Base-by-base conservation (phyloP, 2,113 vertebrate genomes). In the Myiopsitta monachus region DNA sequence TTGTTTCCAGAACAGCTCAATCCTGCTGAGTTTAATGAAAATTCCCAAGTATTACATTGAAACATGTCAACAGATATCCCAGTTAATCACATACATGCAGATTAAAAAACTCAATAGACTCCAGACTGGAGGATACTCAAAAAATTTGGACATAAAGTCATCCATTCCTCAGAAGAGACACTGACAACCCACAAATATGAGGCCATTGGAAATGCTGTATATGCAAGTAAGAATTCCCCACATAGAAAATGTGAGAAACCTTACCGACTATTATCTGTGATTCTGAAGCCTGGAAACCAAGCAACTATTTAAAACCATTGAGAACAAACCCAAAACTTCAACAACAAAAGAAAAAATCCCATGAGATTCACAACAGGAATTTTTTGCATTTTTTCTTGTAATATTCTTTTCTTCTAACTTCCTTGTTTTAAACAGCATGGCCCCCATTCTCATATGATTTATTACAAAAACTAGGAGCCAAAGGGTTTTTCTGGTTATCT, bases 131-230 rank as follows among this genome's bases (percentile, higher is more conserved):
- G 9, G 30, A 88, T 39, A 64, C 18, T 68, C 3, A 80, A 82
- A 94, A 86, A 85, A 52, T 17, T 12, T 90, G 64, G 66, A 64
- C 2, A 1, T 68, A 41, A 83, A 95, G 33, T 85, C 36, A 86
- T 61, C 33, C 38, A 91, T 33, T 67, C 73, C 62, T 68, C 76
- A 68, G 43, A 77, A 82, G 64, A 96, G 55, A 90, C 36, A 55
- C 61, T 79, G 76, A 88, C 61, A 95, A 88, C 18, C 75, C 88
- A 86, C 90, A 95, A 79, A 64, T 47, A 83, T 82, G 80, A 88
- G 30, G 17, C 39, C 47, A 18, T 14, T 67, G 46, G 67, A 95
- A 91, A 55, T 81, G 46, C 15, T 80, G 38, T 54, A 70, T 36
- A 19, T 90, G 43, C 46, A 84, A 92, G 39, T 39, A 84, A 94